Percentiles rank a stretch among this genome's conserved stretches.
Conservation (phyloP, 2,888 invertebrate species). For the Nebria brevicollis region DNA sequence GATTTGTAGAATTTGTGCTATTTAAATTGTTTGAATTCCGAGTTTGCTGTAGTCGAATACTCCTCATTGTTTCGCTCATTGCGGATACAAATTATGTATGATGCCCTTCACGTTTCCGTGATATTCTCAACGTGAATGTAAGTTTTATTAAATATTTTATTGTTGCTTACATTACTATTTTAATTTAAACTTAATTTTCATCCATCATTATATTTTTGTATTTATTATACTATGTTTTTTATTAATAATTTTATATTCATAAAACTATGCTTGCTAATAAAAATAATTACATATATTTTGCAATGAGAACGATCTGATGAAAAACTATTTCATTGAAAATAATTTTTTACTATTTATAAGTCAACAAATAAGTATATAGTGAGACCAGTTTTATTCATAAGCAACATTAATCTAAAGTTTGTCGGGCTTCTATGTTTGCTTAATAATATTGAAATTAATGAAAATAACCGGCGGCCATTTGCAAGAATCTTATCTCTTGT, state of each 20-base stretch:
- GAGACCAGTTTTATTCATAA: too few relatives aligned
- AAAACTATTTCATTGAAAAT: too few relatives aligned
- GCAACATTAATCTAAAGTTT: too few relatives aligned
- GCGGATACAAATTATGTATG: conserved; percentile 36
- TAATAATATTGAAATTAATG: not conserved
- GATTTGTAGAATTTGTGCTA: conserved; percentile 38
- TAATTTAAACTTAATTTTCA: not conserved
- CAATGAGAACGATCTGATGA: too few relatives aligned
- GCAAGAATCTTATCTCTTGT: not conserved
- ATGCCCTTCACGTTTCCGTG: not conserved
- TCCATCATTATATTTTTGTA: not conserved
- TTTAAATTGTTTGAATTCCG: conserved; percentile 41
- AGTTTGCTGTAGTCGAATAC: conserved; percentile 10
- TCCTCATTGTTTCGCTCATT: conserved; percentile 27
- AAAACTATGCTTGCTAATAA: too few relatives aligned
- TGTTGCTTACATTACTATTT: too few relatives aligned
- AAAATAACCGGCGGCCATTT: not conserved
- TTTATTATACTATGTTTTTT: too few relatives aligned
- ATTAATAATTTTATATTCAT: too few relatives aligned
- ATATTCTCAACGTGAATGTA: not conserved
- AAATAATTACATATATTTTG: too few relatives aligned
- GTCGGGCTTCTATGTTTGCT: not conserved
- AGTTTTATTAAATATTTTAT: not conserved
- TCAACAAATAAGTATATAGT: too few relatives aligned
- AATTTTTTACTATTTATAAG: too few relatives aligned